A percentile compares a stretch with the other conserved stretches of the same genome.
These are phyloP conservation scores for Teleogryllus oceanicus DNA, from an alignment of 2,888 invertebrate species.

Conservation along the genomic window DNA sequence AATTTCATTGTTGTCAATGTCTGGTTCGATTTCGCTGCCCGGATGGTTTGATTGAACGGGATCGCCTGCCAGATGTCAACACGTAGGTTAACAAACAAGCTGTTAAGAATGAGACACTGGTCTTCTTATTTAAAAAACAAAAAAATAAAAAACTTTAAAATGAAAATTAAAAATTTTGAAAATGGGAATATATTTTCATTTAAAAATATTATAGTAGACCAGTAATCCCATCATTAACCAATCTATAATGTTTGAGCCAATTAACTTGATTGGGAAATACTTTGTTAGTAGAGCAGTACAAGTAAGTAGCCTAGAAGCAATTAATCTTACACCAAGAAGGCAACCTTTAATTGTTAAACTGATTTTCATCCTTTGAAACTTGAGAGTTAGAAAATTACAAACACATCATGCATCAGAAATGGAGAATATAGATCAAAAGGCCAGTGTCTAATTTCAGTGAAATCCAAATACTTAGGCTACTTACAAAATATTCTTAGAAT, in stretches of 20 bases:
- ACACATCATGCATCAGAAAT: too few relatives aligned
- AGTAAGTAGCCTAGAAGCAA: too few relatives aligned
- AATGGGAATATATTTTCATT: neutral
- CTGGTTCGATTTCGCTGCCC: conserved; percentile 43
- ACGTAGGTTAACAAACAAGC: conserved; percentile 36
- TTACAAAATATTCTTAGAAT: too few relatives aligned
- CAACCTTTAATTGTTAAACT: too few relatives aligned
- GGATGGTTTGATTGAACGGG: conserved; percentile 40
- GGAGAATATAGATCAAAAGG: too few relatives aligned
- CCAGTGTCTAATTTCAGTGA: too few relatives aligned
- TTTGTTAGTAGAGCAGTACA: neutral
- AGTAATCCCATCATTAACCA: conserved; percentile 29
- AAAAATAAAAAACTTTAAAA: neutral
- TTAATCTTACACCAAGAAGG: too few relatives aligned
- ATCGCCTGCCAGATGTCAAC: conserved; percentile 38
- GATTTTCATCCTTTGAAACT: too few relatives aligned
- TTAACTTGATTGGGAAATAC: neutral
- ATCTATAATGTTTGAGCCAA: conserved; percentile 26
- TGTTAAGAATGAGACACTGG: conserved; percentile 27
- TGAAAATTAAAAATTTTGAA: neutral
- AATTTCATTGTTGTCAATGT: conserved; percentile 54
- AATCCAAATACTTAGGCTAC: too few relatives aligned
- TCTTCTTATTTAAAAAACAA: conserved; percentile 20
- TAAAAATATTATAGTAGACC: neutral
- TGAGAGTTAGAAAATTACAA: too few relatives aligned